Evolutionary conservation across 2,113 vertebrate genomes (phyloP).

Genomic region (Sinosuthora webbiana): DNA sequence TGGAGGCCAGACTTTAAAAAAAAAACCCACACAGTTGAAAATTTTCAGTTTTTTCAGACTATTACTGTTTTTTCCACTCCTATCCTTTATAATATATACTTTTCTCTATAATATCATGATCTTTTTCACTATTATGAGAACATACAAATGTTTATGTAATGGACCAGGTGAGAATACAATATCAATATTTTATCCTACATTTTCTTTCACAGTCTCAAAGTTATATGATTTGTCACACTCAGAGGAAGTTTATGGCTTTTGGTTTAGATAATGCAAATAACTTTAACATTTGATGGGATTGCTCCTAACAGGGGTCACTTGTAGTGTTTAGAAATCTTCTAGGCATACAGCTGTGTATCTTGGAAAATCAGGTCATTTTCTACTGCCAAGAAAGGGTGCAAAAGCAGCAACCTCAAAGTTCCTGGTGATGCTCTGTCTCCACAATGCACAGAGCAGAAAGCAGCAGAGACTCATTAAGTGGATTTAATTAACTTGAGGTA

Average conservation of each 20-base stretch:
- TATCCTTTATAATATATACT: not conserved
- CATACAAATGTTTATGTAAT: not conserved
- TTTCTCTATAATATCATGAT: not conserved
- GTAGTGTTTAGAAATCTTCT: not conserved
- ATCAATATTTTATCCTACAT: not conserved
- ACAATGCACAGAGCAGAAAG: not conserved
- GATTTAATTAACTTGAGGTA: not conserved
- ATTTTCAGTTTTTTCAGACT: not conserved
- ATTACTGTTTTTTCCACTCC: not conserved
- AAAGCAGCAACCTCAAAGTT: not conserved
- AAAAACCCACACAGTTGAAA: not conserved
- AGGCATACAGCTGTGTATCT: not conserved
- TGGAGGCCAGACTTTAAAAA: not conserved
- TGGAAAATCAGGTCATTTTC: not conserved
- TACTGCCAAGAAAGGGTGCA: not conserved
- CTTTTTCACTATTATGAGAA: not conserved
- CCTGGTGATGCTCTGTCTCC: not conserved
- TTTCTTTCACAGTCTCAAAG: not conserved
- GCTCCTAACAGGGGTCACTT: not conserved
- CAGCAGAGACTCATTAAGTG: not conserved
- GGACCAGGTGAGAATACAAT: not conserved
- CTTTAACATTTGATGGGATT: not conserved
- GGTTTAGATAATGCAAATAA: not conserved
- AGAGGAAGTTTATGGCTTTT: not conserved
- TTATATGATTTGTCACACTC: not conserved